Evolutionary conservation across 2,888 invertebrate genomes (phyloP), one percentile per base, ranked within the genome.

Genomic region (Eutolmus rufibarbis): DNA sequence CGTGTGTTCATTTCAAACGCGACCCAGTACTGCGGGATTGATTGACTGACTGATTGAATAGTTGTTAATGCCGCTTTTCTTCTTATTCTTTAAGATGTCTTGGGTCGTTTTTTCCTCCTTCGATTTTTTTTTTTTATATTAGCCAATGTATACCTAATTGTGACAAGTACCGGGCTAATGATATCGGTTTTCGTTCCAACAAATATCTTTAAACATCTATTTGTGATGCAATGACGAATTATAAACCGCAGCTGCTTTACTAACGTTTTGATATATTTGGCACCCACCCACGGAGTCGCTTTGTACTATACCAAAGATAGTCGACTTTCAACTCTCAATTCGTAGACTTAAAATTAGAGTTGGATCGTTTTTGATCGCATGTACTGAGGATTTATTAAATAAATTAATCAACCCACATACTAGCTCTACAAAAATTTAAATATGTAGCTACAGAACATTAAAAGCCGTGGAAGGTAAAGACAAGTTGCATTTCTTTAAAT

Each of bases 161-260:
- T 43, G 46, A 79, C 79, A 79, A 79, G 43, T 46, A n/a, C 23
- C 16, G 51, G 43, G 79, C 43, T 79, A 79, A 79, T 79, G 79
- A 79, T 79, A 19, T 46, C 79, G 46, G 12, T 40, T 79, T 79
- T 79, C 79, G 43, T 51, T 40, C 0, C 31, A 40, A 79, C 79
- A 79, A 37, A 79, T 79, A 43, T 79, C 79, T 46, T 46, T 16
- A 46, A 28, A 31, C 46, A 79, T 46, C 28, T 19, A 46, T 79
- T 43, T 79, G 43, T 79, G 51, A 23, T 51, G 51, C 79, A 79
- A 79, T 79, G 51, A 51, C 46, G 79, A 79, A 79, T 79, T 79
- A 12, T 79, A 46, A 14, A 40, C n/a, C 19, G 1, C 16, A 23
- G 28, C 40, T 77, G 79, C 28, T 79, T 8, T n/a, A 40, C n/a